Evolutionary conservation across 92 coral and sea anemone species (phyloP).

Genomic region (Isaurus tuberculatus): DNA sequence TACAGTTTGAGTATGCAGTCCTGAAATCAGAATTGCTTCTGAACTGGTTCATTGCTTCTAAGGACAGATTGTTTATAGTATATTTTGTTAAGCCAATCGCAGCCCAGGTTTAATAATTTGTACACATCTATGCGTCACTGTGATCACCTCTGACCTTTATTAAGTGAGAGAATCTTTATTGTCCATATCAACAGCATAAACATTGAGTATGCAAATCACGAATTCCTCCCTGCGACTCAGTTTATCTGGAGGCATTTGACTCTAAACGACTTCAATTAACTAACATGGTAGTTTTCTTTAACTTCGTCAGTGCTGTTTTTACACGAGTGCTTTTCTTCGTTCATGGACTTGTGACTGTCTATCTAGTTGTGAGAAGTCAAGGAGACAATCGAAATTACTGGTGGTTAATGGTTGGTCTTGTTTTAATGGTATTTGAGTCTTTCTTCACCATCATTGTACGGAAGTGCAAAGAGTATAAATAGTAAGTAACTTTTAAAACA

Average conservation of each 20-base stretch:
- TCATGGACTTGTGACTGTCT: slow-evolving; percentile 77
- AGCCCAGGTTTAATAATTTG: not conserved
- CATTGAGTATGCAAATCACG: slow-evolving; percentile 47
- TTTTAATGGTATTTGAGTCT: slow-evolving; percentile 77
- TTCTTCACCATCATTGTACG: slow-evolving; percentile 87
- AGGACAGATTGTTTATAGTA: not conserved
- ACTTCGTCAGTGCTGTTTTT: slow-evolving; percentile 78
- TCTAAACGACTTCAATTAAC: not conserved
- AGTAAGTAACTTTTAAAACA: slow-evolving; percentile 66
- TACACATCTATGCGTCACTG: slow-evolving; percentile 34
- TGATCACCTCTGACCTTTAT: slow-evolving; percentile 38
- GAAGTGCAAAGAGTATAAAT: slow-evolving; percentile 91
- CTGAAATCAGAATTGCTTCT: too few species aligned
- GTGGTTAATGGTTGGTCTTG: slow-evolving; percentile 87
- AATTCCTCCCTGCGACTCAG: not conserved
- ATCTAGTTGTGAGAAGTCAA: slow-evolving; percentile 61
- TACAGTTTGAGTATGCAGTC: not conserved
- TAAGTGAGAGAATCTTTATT: not conserved
- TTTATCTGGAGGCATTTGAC: slow-evolving; percentile 13
- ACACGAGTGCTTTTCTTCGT: slow-evolving; percentile 87
- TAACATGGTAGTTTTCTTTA: slow-evolving; percentile 70
- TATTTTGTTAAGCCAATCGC: slow-evolving; percentile 23
- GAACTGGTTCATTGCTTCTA: not conserved
- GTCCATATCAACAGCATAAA: slow-evolving; percentile 50
- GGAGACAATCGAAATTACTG: slow-evolving; percentile 58